Percentiles rank a stretch among this genome's conserved stretches.
Evolutionary conservation across 2,888 invertebrate genomes (phyloP).

Genomic region (Athalia rosae): DNA sequence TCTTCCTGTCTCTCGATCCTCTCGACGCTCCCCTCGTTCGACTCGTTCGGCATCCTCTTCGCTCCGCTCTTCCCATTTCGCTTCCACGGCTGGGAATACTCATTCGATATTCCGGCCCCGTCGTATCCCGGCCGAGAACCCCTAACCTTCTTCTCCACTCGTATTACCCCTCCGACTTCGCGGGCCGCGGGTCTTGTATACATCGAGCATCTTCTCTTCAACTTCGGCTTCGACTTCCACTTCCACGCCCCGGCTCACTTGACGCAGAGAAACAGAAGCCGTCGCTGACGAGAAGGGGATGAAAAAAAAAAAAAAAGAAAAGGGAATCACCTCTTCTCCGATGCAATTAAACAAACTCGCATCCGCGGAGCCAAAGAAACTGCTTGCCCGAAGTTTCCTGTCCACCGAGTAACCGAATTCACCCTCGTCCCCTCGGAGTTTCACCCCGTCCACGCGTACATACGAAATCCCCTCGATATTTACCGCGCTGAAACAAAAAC

Average conservation of each 20-base stretch:
- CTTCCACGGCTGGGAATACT: constrained; percentile 25
- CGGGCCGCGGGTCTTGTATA: not conserved
- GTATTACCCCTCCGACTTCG: constrained; percentile 25
- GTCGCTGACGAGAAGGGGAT: constrained; percentile 18
- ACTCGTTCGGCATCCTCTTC: too few species aligned
- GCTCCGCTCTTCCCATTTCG: constrained; percentile 9
- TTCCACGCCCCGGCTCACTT: not conserved
- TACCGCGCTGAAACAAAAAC: too few species aligned
- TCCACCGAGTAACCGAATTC: not conserved
- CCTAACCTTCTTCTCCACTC: constrained; percentile 12
- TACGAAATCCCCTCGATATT: too few species aligned
- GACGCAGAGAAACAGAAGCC: constrained; percentile 41
- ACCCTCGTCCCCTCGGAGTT: too few species aligned
- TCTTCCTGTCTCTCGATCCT: not conserved
- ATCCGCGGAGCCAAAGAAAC: constrained; percentile 14
- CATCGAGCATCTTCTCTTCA: not conserved
- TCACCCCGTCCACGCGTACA: too few species aligned
- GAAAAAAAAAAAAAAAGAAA: too few species aligned
- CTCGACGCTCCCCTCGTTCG: not conserved
- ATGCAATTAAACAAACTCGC: constrained; percentile 45
- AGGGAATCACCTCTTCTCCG: constrained; percentile 13
- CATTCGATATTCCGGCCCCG: constrained; percentile 42
- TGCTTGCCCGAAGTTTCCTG: not conserved
- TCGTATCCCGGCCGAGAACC: constrained; percentile 28
- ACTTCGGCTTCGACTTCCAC: not conserved